Conservation (phyloP, 2,797 vertebrate species). For the Denticeps clupeoides region DNA sequence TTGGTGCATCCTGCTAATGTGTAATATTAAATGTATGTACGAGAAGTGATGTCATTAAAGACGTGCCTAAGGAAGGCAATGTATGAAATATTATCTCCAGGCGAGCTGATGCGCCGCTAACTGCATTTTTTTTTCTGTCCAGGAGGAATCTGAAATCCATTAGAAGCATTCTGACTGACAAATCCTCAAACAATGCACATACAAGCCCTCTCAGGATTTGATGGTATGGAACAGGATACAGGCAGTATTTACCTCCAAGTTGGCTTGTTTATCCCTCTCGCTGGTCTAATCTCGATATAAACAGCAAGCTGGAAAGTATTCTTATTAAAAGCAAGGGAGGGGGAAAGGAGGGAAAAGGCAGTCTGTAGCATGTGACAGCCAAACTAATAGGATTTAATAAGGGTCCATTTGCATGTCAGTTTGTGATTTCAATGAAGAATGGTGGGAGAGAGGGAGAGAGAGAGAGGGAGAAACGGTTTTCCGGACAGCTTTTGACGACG, state of each 20-base stretch:
- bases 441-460: conserved; percentile 31
- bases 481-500: conserved; percentile 21
- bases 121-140: too few species aligned
- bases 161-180: conserved; percentile 16
- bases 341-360: too few species aligned
- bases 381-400: conserved; percentile 70
- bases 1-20: too few species aligned
- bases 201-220: conserved; percentile 6
- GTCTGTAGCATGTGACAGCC: conserved; percentile 50
- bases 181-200: conserved; percentile 19
- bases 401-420: conserved; percentile 68
- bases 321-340: conserved; percentile 3
- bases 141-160: not conserved
- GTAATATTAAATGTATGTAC: too few species aligned
- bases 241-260: conserved; percentile 17
- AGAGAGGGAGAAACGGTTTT: conserved; percentile 25
- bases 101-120: too few species aligned
- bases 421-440: conserved; percentile 53
- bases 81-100: too few species aligned
- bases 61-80: too few species aligned
- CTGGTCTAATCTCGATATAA: conserved; percentile 29
- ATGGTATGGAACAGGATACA: conserved; percentile 12
- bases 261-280: conserved; percentile 20
- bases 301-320: conserved; percentile 20
- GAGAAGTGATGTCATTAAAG: too few species aligned